Percentiles rank a stretch among this genome's conserved stretches.
Conservation (phyloP, 2,797 vertebrate species). For the Lerista edwardsae region DNA sequence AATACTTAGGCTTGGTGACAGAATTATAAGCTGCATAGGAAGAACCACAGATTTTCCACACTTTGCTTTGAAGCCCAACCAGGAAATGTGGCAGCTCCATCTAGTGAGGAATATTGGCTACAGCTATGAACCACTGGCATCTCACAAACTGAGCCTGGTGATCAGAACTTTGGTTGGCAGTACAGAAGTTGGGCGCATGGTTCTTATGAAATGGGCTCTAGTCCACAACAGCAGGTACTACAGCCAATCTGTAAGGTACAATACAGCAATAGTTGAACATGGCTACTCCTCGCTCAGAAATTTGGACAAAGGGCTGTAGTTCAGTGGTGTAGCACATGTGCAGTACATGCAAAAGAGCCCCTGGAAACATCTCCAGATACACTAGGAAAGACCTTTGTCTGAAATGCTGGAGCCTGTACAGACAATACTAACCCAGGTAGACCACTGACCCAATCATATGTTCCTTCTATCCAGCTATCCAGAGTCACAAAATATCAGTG, state of each 20-base stretch:
- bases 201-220: no score
- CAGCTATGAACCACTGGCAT: neutral
- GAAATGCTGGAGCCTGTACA: no score
- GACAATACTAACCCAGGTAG: no score
- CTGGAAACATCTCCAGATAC: no score
- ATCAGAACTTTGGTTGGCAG: neutral
- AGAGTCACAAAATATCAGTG: neutral
- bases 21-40: neutral
- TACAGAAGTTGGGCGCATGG: neutral
- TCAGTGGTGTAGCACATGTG: no score
- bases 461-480: neutral
- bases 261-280: no score
- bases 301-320: no score
- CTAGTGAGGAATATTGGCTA: neutral
- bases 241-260: no score
- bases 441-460: no score
- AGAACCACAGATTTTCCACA: neutral
- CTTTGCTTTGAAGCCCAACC: neutral
- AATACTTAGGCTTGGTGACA: neutral
- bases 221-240: no score
- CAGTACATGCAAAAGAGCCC: no score
- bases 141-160: neutral
- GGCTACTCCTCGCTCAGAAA: neutral
- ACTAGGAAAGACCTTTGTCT: no score
- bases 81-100: neutral